Evolutionary conservation across 1,140 invertebrate species (phyloP), one percentile per base, ranked within the genome.

Genomic region (Pachyrhynchus sulphureomaculatus): DNA sequence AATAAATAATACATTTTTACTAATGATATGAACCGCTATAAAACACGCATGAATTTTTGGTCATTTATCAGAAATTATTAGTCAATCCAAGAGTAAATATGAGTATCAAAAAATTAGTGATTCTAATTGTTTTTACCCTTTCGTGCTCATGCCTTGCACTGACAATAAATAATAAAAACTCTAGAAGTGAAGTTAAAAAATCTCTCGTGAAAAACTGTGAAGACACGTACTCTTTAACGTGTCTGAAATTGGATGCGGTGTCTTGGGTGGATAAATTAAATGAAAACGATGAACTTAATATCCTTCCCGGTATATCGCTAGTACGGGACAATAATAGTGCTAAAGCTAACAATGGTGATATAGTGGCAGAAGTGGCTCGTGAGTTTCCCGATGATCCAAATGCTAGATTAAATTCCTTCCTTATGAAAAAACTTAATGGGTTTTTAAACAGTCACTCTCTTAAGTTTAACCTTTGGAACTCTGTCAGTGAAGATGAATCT

Each of bases 161-260:
- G 18, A 57, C 58, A 6, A 56, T 57, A 10, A 10, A 37, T 0
- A 62, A 33, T 44, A 52, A 36, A 37, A 48, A 59, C 61, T 69
- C 71, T 33, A 65, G 68, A 24, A 42, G 45, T 42, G 52, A 72
- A 15, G 66, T 67, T 51, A 72, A 72, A 52, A 71, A 72, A 34
- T 66, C 70, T 4, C 49, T 81, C 57, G 78, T 66, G 39, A 84
- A 82, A 65, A 86, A 89, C 65, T 91, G 89, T 65, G 77, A 81
- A 17, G 84, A 83, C 2, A 80, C 83, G 0, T 90, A 90, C 66
- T 88, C 86, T 75, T 79, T 84, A n/a, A 88, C 87, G 23, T 92
- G 90, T 68, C 75, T 91, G 9, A 91, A 91, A 72, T 78, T 92
- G 42, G 89, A 90, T 74, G 83, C 90, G 10, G 86, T 90, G 10